These are phyloP conservation scores for Charadrius vociferus DNA, from an alignment of 2,113 vertebrate species.

Conservation along the genomic window DNA sequence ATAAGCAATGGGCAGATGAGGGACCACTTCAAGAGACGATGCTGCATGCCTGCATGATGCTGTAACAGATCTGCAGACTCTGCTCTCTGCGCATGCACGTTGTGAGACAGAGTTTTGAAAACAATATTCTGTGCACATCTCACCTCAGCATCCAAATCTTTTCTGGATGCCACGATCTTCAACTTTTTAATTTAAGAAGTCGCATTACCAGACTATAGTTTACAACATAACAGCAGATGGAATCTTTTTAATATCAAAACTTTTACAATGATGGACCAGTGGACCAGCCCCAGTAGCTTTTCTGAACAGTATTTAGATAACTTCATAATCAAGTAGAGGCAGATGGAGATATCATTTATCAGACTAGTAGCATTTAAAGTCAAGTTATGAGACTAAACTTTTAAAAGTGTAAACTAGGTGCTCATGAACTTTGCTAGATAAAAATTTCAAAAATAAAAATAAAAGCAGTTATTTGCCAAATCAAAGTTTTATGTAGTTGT, in stretches of 20 bases:
- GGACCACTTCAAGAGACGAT: not conserved
- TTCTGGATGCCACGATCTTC: not conserved
- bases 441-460: not conserved
- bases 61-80: not conserved
- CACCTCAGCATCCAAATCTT: not conserved
- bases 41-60: not conserved
- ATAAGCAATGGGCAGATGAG: not conserved
- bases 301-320: not conserved
- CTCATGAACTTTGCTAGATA: not conserved
- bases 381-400: not conserved
- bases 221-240: not conserved
- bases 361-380: not conserved
- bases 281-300: not conserved
- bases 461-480: not conserved
- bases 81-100: not conserved
- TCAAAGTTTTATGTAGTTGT: not conserved
- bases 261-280: not conserved
- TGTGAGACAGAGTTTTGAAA: not conserved
- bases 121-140: not conserved
- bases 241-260: not conserved
- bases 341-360: not conserved
- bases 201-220: not conserved
- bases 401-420: not conserved
- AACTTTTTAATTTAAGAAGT: not conserved
- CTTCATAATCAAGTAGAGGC: not conserved